phyloP scores from a whole-genome alignment of 2,888 invertebrate genomes.

The Cremastobaeus sp. region DNA sequence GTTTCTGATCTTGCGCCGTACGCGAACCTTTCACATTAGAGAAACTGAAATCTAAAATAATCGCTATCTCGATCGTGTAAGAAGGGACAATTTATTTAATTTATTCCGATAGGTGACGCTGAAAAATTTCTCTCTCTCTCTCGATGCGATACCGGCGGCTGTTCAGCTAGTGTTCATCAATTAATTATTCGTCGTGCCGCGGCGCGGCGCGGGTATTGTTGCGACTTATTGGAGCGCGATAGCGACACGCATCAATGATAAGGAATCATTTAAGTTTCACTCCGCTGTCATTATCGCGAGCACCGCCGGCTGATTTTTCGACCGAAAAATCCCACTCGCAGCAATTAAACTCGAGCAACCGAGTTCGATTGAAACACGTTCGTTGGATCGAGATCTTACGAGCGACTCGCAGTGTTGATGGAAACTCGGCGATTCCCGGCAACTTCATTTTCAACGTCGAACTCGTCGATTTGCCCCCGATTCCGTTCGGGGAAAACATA shows the following conservation, averaged over 20 bases:
- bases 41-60: conserved; percentile 41
- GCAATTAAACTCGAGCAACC: conserved; percentile 31
- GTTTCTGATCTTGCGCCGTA: conserved; percentile 28
- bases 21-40: conserved; percentile 36
- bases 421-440: too few relatives aligned
- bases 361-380: conserved; percentile 39
- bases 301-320: conserved; percentile 34
- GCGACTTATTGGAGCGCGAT: conserved; percentile 60
- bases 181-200: conserved; percentile 58
- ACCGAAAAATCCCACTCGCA: conserved; percentile 21
- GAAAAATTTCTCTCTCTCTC: too few relatives aligned
- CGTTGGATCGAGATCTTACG: conserved; percentile 30
- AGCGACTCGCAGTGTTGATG: too few relatives aligned
- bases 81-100: conserved; percentile 51
- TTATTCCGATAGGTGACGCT: conserved; percentile 27
- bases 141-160: too few relatives aligned
- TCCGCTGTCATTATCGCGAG: conserved; percentile 49
- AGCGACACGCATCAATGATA: conserved; percentile 56
- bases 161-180: conserved; percentile 55
- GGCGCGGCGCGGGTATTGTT: conserved; percentile 49
- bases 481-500: too few relatives aligned
- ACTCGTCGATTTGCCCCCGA: too few relatives aligned
- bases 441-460: too few relatives aligned
- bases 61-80: conserved; percentile 35
- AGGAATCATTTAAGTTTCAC: conserved; percentile 52